Percentiles rank a stretch among this genome's conserved stretches.
phyloP scores from a whole-genome alignment of 1,140 invertebrate genomes.

The Vanessa tameamea region DNA sequence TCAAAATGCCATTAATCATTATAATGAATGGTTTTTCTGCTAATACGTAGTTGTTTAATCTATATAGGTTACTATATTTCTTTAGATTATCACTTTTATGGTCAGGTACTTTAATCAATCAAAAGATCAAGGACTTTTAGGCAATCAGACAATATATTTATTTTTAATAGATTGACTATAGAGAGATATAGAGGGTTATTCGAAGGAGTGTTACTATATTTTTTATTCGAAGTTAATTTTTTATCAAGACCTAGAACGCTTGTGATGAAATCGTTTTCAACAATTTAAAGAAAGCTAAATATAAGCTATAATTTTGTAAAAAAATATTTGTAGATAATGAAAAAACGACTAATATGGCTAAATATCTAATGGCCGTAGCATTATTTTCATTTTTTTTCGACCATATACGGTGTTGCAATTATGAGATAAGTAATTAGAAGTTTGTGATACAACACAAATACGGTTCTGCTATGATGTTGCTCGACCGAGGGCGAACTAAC shows the following conservation, averaged over 20 bases:
- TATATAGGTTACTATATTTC: conserved; percentile 7
- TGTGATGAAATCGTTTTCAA: conserved; percentile 17
- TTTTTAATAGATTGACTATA: too few species aligned
- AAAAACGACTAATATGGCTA: conserved; percentile 10
- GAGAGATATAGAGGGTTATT: too few species aligned
- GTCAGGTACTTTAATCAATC: conserved; percentile 1
- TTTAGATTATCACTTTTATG: conserved; percentile 1
- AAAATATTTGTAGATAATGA: conserved; percentile 20
- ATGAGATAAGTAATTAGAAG: conserved; percentile 15
- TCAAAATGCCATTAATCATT: conserved; percentile 24
- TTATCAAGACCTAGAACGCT: conserved; percentile 12
- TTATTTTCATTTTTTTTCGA: not conserved
- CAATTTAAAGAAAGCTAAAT: not conserved
- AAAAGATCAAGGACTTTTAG: not conserved
- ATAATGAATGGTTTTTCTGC: conserved; percentile 24
- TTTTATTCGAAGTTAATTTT: not conserved
- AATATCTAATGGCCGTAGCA: conserved; percentile 3
- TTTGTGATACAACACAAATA: conserved; percentile 11
- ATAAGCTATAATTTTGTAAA: not conserved
- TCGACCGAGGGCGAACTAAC: not conserved
- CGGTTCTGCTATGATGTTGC: not conserved
- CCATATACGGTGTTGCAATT: conserved; percentile 2
- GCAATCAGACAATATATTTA: not conserved
- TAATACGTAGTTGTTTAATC: conserved; percentile 21
- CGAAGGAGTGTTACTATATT: too few species aligned